Conservation (phyloP, 2,113 vertebrate genomes). For the Sylvicapra grimmia region DNA sequence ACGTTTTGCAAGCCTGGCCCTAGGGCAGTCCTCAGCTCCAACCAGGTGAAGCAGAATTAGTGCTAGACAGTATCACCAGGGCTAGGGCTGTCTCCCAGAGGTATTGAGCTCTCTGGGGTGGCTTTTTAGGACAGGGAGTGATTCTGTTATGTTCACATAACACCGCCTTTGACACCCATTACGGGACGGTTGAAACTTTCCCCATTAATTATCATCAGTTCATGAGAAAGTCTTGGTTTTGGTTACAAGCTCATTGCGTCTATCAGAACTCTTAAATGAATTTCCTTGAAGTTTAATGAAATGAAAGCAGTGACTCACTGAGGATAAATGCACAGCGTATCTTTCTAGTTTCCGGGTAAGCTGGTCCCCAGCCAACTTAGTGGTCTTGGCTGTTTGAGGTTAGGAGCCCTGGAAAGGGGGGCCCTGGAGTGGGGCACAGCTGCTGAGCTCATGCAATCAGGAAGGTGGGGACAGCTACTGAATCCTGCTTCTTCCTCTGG, state of each 20-base stretch:
- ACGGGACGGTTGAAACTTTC: background rate
- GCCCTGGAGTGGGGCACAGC: background rate
- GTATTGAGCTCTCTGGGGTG: background rate
- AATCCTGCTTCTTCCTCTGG: background rate
- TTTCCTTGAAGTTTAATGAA: background rate
- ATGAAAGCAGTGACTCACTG: background rate
- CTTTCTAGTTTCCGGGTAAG: background rate
- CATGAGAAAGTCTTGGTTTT: background rate
- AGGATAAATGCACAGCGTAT: background rate
- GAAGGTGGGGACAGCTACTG: background rate
- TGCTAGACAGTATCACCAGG: fast-evolving
- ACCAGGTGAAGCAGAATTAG: background rate
- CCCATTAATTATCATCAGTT: background rate
- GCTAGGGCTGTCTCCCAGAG: background rate
- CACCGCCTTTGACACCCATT: background rate
- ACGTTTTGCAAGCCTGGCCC: too few species aligned
- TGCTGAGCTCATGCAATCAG: background rate
- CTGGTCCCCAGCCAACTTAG: background rate
- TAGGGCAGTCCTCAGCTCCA: background rate
- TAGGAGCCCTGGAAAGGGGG: background rate
- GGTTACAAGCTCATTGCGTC: background rate
- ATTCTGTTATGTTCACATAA: background rate
- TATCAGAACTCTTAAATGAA: background rate
- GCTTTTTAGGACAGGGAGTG: background rate
- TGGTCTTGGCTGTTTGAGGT: background rate